Evolutionary conservation across 2,113 vertebrate species (phyloP).

Genomic region (Toxostoma redivivum): DNA sequence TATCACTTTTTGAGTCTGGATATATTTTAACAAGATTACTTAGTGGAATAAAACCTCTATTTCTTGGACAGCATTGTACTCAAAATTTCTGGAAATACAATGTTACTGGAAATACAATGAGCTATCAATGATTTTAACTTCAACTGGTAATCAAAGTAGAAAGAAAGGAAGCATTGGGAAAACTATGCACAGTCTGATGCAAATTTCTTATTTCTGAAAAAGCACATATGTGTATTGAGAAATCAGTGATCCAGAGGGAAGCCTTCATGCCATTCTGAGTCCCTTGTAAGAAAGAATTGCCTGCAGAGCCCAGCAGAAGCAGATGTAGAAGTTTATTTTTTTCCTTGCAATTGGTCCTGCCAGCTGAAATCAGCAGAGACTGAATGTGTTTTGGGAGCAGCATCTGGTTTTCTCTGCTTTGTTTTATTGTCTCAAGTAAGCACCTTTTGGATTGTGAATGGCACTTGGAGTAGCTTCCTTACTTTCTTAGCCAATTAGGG

Average conservation of each 20-base stretch:
- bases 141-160: background rate
- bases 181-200: background rate
- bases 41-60: background rate
- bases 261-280: background rate
- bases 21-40: background rate
- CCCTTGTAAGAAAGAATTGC: background rate
- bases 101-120: background rate
- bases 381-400: background rate
- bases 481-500: background rate
- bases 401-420: background rate
- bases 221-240: background rate
- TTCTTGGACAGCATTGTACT: background rate
- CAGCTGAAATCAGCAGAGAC: background rate
- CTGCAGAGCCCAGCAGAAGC: background rate
- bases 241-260: background rate
- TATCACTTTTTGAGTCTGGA: background rate
- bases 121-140: background rate
- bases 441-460: background rate
- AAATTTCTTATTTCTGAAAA: background rate
- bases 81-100: background rate
- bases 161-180: background rate
- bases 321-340: background rate
- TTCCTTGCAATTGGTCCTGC: background rate
- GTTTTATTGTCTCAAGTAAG: background rate
- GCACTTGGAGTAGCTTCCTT: background rate